These are phyloP conservation scores for Heteronetta atricapilla DNA, from an alignment of 2,113 vertebrate species.

Conservation along the genomic window DNA sequence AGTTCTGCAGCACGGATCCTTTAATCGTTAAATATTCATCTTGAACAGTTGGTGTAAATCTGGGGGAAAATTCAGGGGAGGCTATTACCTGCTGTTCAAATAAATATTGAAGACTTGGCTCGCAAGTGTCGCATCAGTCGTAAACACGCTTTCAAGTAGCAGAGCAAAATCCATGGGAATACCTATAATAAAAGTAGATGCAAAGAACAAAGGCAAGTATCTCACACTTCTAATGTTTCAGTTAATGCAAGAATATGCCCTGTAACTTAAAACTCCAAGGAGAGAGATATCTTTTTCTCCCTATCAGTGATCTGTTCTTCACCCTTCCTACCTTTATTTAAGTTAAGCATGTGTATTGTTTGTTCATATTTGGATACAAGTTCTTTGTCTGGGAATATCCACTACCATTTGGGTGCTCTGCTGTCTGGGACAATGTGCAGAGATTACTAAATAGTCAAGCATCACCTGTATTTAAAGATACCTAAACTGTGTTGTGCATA, in stretches of 20 bases:
- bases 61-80: background rate
- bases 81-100: background rate
- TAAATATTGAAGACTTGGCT: background rate
- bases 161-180: background rate
- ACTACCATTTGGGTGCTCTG: background rate
- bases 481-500: background rate
- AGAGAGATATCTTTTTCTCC: background rate
- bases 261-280: background rate
- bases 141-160: background rate
- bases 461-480: background rate
- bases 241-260: background rate
- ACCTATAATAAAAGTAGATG: background rate
- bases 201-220: background rate
- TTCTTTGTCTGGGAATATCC: background rate
- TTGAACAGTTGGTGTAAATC: background rate
- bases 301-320: background rate
- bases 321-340: background rate
- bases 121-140: background rate
- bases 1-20: background rate
- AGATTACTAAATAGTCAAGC: background rate
- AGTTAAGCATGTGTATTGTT: background rate
- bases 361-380: background rate
- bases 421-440: background rate
- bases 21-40: background rate
- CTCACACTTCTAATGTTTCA: background rate